Conservation (phyloP, 2,797 vertebrate genomes). For the Phrynocephalus forsythii region DNA sequence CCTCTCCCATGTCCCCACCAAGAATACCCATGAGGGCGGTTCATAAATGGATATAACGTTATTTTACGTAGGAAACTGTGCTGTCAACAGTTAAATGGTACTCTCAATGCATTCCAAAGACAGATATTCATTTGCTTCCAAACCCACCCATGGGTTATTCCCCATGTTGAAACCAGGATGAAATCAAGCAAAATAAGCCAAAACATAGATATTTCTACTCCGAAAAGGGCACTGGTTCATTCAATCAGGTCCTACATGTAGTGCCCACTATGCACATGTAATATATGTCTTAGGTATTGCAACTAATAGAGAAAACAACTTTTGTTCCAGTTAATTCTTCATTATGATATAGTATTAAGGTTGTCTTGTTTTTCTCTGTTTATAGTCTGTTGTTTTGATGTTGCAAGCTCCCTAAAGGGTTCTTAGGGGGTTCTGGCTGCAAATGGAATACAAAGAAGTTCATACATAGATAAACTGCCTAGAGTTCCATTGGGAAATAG, state of each 20-base stretch:
- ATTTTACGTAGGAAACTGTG: no score
- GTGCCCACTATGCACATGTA: background rate
- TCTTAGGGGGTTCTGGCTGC: background rate
- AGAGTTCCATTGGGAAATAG: no score
- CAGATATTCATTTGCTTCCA: background rate
- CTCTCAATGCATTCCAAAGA: background rate
- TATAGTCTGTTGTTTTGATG: background rate
- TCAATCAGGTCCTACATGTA: background rate
- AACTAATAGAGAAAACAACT: background rate
- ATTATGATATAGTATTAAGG: background rate
- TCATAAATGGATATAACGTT: no score
- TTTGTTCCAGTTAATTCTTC: background rate
- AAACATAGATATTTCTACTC: background rate
- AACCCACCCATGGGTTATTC: background rate
- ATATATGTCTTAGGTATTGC: background rate
- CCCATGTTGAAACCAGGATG: background rate
- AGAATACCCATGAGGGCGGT: no score
- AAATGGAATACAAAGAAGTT: background rate
- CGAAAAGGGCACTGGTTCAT: background rate
- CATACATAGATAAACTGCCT: background rate
- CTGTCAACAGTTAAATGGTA: background rate
- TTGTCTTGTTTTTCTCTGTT: background rate
- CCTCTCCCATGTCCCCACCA: no score
- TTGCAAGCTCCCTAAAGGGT: background rate
- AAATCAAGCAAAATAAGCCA: background rate